Conservation (phyloP, 2,113 vertebrate species). For the Phylloscopus trochilus region DNA sequence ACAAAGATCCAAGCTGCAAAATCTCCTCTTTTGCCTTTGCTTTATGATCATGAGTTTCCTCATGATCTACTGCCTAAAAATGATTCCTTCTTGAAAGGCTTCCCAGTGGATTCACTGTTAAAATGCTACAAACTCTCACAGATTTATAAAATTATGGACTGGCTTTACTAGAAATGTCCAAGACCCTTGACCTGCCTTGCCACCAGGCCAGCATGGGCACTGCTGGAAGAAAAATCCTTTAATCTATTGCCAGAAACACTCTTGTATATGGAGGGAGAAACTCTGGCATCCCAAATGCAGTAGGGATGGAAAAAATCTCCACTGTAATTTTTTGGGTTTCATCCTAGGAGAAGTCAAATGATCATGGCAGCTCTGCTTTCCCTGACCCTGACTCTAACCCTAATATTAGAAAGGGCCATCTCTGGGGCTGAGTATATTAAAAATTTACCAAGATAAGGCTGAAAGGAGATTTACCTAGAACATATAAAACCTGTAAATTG, state of each 20-base stretch:
- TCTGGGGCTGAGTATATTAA: neutral
- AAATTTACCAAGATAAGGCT: neutral
- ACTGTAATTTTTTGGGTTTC: neutral
- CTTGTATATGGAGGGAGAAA: neutral
- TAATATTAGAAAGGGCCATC: neutral
- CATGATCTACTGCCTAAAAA: neutral
- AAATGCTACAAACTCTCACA: neutral
- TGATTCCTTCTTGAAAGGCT: neutral
- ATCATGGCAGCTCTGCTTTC: neutral
- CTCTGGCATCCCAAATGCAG: neutral
- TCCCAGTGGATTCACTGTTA: neutral
- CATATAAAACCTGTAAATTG: neutral
- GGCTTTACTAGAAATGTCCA: neutral
- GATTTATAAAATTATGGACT: neutral
- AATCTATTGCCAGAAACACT: neutral
- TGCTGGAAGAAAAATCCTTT: neutral
- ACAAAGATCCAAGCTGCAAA: neutral
- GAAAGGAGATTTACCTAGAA: neutral
- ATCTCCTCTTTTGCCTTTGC: neutral
- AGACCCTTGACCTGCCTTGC: neutral
- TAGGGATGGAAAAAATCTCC: neutral
- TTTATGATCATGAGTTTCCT: neutral
- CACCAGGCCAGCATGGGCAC: neutral
- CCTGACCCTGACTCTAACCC: neutral
- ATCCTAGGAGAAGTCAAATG: neutral